Evolutionary conservation across 2,113 vertebrate genomes (phyloP).

Genomic region (Oncorhynchus kisutch): DNA sequence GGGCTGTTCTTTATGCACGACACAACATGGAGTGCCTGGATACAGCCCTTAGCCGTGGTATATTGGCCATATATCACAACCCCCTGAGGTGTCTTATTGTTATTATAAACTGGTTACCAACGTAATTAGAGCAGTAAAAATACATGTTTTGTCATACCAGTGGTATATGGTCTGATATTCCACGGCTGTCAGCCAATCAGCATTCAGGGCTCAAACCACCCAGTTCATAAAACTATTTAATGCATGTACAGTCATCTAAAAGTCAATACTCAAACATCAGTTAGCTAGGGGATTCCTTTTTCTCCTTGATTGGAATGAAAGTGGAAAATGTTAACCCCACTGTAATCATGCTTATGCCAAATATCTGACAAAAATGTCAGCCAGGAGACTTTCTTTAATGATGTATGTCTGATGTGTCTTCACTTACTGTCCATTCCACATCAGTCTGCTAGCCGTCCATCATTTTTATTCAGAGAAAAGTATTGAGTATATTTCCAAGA

Average conservation of each 20-base stretch:
- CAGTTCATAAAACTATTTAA: background rate
- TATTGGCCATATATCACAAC: too few relatives aligned
- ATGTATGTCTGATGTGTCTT: background rate
- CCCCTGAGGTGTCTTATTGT: too few relatives aligned
- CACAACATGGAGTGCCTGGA: too few relatives aligned
- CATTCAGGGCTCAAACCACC: too few relatives aligned
- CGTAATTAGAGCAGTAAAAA: too few relatives aligned
- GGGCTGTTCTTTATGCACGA: too few relatives aligned
- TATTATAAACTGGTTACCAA: too few relatives aligned
- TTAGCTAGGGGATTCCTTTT: background rate
- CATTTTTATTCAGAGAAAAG: constrained; percentile 28
- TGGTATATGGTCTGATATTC: too few relatives aligned
- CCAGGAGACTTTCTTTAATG: background rate
- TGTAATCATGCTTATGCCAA: background rate
- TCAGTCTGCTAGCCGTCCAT: constrained; percentile 16
- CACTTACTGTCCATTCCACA: constrained; percentile 3
- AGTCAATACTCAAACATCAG: background rate
- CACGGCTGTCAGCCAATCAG: too few relatives aligned
- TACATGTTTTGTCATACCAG: too few relatives aligned
- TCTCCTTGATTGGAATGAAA: background rate
- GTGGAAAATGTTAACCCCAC: background rate
- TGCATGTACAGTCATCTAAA: background rate
- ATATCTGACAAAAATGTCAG: constrained; percentile 6
- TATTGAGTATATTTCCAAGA: constrained; percentile 42
- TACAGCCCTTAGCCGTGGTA: too few relatives aligned